Conservation (phyloP, 2,888 invertebrate species). For the Amphipoea lucens region DNA sequence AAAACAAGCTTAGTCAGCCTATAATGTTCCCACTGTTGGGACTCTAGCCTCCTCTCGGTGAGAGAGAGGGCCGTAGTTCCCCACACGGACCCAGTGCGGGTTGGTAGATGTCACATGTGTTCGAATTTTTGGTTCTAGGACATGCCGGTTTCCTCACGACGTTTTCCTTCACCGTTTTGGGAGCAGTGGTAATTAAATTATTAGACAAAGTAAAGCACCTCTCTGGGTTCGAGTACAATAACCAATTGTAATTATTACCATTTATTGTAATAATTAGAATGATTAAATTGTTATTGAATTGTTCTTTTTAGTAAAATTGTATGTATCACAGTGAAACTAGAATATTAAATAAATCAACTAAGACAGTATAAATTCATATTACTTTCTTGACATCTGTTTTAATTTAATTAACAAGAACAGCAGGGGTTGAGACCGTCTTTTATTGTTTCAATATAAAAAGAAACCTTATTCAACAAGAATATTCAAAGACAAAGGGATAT, state of each 20-base stretch:
- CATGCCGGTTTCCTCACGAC: too few relatives aligned
- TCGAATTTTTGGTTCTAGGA: too few relatives aligned
- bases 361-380: constrained; percentile 25
- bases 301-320: neutral
- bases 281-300: too few relatives aligned
- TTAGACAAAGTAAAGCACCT: too few relatives aligned
- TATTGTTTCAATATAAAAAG: constrained; percentile 49
- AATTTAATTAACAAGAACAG: constrained; percentile 54
- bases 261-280: too few relatives aligned
- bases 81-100: too few relatives aligned
- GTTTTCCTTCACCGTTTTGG: too few relatives aligned
- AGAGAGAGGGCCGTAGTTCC: too few relatives aligned
- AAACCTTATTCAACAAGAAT: constrained; percentile 35
- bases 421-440: constrained; percentile 16
- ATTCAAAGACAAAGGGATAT: constrained; percentile 35
- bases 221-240: neutral
- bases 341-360: constrained; percentile 11
- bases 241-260: neutral
- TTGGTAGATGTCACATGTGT: too few relatives aligned
- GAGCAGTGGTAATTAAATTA: too few relatives aligned
- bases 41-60: too few relatives aligned
- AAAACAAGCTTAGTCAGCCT: neutral
- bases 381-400: constrained; percentile 40
- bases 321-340: neutral
- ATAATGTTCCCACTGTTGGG: too few relatives aligned